A percentile compares a stretch with the other conserved stretches of the same genome.
phyloP scores from a whole-genome alignment of 2,888 invertebrate species.

The Tetragonisca angustula region DNA sequence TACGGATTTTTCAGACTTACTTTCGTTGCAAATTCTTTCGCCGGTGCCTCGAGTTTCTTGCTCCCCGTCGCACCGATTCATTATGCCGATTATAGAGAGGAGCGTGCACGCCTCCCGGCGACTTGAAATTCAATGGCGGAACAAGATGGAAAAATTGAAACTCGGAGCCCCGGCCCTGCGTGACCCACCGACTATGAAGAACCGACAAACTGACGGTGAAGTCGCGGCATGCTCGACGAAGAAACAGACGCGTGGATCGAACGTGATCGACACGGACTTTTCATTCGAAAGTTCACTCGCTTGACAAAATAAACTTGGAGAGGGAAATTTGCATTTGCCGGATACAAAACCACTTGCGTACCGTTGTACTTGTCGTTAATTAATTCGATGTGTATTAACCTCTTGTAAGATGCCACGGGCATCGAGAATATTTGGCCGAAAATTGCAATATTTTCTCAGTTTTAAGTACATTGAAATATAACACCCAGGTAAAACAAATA shows the following conservation, averaged over 20 bases:
- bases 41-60: background rate
- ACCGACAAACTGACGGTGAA: background rate
- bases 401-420: too few relatives aligned
- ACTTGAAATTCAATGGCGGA: slow-evolving; percentile 9
- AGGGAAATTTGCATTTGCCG: background rate
- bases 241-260: background rate
- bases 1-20: slow-evolving; percentile 46
- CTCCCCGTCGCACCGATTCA: slow-evolving; percentile 33
- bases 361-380: too few relatives aligned
- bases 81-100: slow-evolving; percentile 30
- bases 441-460: too few relatives aligned
- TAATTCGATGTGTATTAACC: too few relatives aligned
- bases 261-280: background rate
- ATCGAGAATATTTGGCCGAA: too few relatives aligned
- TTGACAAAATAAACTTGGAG: background rate
- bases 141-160: slow-evolving; percentile 9
- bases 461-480: too few relatives aligned
- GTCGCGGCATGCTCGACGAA: background rate
- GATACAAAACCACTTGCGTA: too few relatives aligned
- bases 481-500: too few relatives aligned
- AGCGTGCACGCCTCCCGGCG: background rate
- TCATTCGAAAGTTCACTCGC: background rate
- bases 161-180: background rate
- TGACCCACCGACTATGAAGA: background rate
- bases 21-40: slow-evolving; percentile 36